Evolutionary conservation across 1,140 invertebrate species (phyloP).

Genomic region (Armadillidium nasatum): DNA sequence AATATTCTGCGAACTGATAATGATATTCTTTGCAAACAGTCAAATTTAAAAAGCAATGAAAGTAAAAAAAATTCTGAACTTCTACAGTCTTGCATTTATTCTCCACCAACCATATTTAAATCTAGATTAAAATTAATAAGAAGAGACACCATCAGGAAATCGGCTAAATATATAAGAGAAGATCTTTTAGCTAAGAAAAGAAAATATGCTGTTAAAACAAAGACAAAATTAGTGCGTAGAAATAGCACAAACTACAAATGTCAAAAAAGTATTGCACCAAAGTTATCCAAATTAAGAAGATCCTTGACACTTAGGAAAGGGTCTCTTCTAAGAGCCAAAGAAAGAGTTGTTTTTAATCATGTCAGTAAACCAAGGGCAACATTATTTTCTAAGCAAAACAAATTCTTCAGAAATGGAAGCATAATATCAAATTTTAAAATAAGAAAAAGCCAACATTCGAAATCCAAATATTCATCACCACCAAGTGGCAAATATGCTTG

Average conservation of each 20-base stretch:
- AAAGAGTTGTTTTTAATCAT: neutral
- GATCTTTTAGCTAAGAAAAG: neutral
- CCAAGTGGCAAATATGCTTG: neutral
- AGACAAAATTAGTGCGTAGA: neutral
- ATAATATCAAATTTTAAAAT: neutral
- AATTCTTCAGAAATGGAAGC: neutral
- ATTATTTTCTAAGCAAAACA: neutral
- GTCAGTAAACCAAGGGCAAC: neutral
- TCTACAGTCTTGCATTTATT: no score
- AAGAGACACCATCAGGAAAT: neutral
- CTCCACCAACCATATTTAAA: neutral
- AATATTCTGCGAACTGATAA: neutral
- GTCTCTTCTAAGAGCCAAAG: neutral
- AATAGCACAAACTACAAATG: neutral
- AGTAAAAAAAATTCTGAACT: neutral
- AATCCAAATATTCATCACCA: neutral
- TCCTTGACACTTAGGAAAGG: neutral
- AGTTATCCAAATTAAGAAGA: neutral
- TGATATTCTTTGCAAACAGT: neutral
- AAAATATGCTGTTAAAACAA: neutral
- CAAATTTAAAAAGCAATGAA: neutral
- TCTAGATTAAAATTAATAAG: neutral
- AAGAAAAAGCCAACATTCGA: neutral
- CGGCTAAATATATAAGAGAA: neutral
- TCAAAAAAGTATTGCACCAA: neutral